Conservation (phyloP, 2,888 invertebrate genomes). For the Drosophila austrosaltans region DNA sequence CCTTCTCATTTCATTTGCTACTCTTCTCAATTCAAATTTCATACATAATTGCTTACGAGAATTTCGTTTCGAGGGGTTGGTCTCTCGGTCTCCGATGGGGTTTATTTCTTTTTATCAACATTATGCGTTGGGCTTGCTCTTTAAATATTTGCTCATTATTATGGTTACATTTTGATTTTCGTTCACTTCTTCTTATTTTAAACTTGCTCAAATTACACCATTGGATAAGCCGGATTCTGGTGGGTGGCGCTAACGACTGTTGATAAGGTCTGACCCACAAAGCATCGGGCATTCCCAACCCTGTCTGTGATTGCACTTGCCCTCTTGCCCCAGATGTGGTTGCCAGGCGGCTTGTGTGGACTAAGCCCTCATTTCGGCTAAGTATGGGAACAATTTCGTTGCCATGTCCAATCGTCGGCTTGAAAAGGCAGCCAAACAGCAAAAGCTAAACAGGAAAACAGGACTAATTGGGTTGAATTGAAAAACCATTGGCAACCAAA, state of each 20-base stretch:
- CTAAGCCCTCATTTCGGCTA: slow-evolving; percentile 13
- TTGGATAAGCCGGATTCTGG: slow-evolving; percentile 36
- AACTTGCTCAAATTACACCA: slow-evolving; percentile 72
- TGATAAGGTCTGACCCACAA: slow-evolving; percentile 30
- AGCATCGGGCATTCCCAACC: neutral
- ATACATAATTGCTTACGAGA: slow-evolving; percentile 69
- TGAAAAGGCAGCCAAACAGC: neutral
- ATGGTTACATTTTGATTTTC: slow-evolving; percentile 50
- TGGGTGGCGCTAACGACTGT: neutral
- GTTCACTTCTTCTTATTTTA: slow-evolving; percentile 51
- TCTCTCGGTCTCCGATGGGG: neutral
- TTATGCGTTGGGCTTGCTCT: slow-evolving; percentile 16
- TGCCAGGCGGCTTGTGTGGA: slow-evolving; percentile 42
- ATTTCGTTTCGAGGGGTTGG: slow-evolving; percentile 17
- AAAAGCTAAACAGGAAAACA: neutral
- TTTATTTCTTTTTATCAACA: neutral
- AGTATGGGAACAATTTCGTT: slow-evolving; percentile 23
- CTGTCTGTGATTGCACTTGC: slow-evolving; percentile 24
- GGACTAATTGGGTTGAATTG: slow-evolving; percentile 3
- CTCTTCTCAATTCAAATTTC: slow-evolving; percentile 72
- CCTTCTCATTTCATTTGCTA: slow-evolving; percentile 30
- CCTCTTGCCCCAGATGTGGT: slow-evolving; percentile 16
- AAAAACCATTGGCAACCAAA: neutral
- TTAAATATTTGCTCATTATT: slow-evolving; percentile 79
- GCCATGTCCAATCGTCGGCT: slow-evolving; percentile 33